Evolutionary conservation across 2,113 vertebrate genomes (phyloP), one percentile per base, ranked within the genome.

Genomic region (Columbina picui): DNA sequence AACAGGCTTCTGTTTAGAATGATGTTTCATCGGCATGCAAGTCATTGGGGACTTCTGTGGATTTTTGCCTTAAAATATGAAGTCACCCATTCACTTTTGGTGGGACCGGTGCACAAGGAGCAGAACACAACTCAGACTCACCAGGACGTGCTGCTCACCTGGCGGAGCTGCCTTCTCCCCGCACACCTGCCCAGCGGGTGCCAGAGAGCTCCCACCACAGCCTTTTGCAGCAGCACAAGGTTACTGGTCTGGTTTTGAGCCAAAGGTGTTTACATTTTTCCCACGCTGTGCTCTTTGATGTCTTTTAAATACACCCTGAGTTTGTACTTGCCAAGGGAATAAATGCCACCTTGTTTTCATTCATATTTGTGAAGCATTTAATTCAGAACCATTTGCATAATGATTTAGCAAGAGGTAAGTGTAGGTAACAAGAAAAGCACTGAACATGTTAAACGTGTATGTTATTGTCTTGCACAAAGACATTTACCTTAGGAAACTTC

Each of bases 341-440:
- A 91, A 92, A 90, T 45, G 69, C 6, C 53, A 32, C 36, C 36
- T 86, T 77, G 27, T 81, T 96, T 92, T 89, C 60, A 65, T 90
- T 96, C 43, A 84, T 23, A 52, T 71, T 89, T 93, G 60, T 49
- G 36, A 87, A 84, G 39, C 26, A 57, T n/a, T 94, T 84, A 74
- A 53, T 75, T 77, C 60, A 84, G 68, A 74, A 83, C 39, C 1
- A 12, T 94, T 90, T 93, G 71, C 68, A 75, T 71, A 75, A 92
- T 34, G 53, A 80, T 70, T 90, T 92, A 81, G 60, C 52, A 81
- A 65, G 73, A 91, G 56, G 64, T 75, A 81, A 92, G 77, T 22
- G 23, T 29, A 84, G 57, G 67, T 45, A 96, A 60, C 32, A 76
- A 76, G 80, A 70, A 84, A 91, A 81, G 67, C 16, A 74, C 5